Evolutionary conservation across 1,140 invertebrate genomes (phyloP), one percentile per base, ranked within the genome.

Genomic region (Drosophila ohnishii): DNA sequence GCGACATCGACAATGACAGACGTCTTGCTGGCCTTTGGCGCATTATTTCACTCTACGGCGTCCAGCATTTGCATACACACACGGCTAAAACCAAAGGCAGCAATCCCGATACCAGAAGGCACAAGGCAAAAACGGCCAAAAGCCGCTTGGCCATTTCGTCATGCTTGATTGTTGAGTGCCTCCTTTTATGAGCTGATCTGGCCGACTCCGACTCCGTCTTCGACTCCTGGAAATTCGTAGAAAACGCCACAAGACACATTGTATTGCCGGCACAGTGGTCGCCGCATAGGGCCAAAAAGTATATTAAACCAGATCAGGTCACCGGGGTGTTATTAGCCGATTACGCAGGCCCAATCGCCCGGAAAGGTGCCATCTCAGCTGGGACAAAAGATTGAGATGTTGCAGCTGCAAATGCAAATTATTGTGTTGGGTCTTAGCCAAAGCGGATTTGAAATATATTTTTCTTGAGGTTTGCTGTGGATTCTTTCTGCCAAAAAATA

Each of bases 91-190:
- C 44, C 58, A 22, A 61, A 25, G 22, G 30, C 19, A 30, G 10
- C 16, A 11, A 14, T 11, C 25, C 1, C 34, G 37, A 62, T 19
- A 5, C 25, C 22, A 57, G 39, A n/a, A 63, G 60, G 53, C 25
- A 22, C 47, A 32, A 42, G 61, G 55, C 35, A 32, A 69, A 65
- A 30, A 50, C 22, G 59, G 59, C 53, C 30, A 37, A 72, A 88
- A 87, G 75, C 84, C 75, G 79, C 83, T 86, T 78, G 64, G 76
- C 82, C 84, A 88, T 88, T 87, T 87, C 84, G 83, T 88, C 84
- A 87, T 88, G 85, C 84, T 80, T 78, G 72, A 84, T 80, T 71
- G 67, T 83, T 80, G 79, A 62, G 48, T 88, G 76, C 73, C 75
- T 83, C 67, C 76, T 88, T 84, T 87, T 89, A 87, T 87, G 80